These are phyloP conservation scores for Leptinotarsa peninsularis DNA, from an alignment of 2,888 invertebrate species.

Conservation along the genomic window DNA sequence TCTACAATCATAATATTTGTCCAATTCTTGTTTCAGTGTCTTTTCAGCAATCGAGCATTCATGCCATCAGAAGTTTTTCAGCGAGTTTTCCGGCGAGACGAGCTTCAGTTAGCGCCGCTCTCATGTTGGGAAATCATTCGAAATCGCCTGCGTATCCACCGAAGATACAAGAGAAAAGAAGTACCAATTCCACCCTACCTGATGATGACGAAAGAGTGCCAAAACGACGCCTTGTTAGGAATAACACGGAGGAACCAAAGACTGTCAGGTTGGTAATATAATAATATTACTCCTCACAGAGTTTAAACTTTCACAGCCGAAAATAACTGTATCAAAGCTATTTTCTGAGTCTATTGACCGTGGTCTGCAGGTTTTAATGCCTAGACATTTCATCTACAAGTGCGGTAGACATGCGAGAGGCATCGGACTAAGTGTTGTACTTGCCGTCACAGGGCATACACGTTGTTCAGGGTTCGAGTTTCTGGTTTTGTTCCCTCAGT, in stretches of 20 bases:
- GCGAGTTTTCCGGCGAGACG: constrained; percentile 65
- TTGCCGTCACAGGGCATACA: too few relatives aligned
- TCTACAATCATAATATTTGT: background rate
- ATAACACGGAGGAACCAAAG: constrained; percentile 33
- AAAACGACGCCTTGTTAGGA: constrained; percentile 59
- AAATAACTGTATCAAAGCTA: background rate
- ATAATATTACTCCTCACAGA: background rate
- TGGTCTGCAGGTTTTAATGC: too few relatives aligned
- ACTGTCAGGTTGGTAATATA: constrained; percentile 25
- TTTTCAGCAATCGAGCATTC: constrained; percentile 66
- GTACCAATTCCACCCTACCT: constrained; percentile 52
- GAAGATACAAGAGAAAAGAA: constrained; percentile 58
- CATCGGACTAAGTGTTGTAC: too few relatives aligned
- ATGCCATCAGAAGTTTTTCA: constrained; percentile 65
- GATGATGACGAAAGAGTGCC: constrained; percentile 58
- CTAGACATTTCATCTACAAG: too few relatives aligned
- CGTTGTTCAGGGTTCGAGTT: too few relatives aligned
- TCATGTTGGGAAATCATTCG: constrained; percentile 48
- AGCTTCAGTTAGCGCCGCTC: constrained; percentile 58
- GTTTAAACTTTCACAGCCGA: background rate
- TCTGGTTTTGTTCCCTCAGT: too few relatives aligned
- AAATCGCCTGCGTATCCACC: constrained; percentile 26
- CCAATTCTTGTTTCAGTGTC: constrained; percentile 60
- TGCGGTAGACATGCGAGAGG: too few relatives aligned
- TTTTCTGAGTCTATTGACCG: too few relatives aligned